phyloP scores from a whole-genome alignment of 2,888 invertebrate genomes.

The Ochropleura leucogaster region DNA sequence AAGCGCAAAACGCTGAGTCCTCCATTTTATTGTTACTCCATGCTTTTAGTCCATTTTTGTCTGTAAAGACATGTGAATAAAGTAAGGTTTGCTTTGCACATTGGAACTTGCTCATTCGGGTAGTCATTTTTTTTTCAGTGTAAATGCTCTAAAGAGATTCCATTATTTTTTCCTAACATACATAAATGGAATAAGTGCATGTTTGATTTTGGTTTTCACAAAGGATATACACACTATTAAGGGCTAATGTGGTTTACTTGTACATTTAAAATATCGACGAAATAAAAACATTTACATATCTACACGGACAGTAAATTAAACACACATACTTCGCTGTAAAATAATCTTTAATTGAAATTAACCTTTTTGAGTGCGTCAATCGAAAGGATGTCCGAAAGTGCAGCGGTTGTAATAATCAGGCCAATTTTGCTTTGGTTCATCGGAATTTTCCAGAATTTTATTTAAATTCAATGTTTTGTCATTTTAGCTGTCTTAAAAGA shows the following conservation, averaged over 20 bases:
- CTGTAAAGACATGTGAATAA: background rate
- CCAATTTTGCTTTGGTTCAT: conserved; percentile 8
- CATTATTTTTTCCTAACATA: conserved; percentile 16
- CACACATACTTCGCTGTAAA: conserved; percentile 1
- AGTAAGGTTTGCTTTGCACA: background rate
- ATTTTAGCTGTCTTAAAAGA: too few species aligned
- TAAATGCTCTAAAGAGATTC: conserved; percentile 27
- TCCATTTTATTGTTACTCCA: conserved; percentile 6
- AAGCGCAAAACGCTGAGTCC: background rate
- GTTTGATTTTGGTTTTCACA: conserved; percentile 16
- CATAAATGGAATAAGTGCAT: conserved; percentile 38
- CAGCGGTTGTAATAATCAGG: conserved; percentile 6
- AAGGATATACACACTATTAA: conserved; percentile 36
- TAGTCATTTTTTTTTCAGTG: background rate
- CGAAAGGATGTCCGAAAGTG: conserved; percentile 33
- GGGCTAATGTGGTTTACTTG: conserved; percentile 18
- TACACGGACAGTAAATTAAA: conserved; percentile 35
- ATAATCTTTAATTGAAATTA: conserved; percentile 7
- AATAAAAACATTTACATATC: conserved; percentile 44
- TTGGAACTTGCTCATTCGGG: background rate
- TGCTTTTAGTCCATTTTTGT: background rate
- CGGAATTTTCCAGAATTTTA: background rate
- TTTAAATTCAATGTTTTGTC: too few species aligned
- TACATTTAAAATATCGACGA: conserved; percentile 30
- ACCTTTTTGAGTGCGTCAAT: conserved; percentile 22